Evolutionary conservation across 92 coral and sea anemone species (phyloP).

Genomic region (Epizoanthus scotinus): DNA sequence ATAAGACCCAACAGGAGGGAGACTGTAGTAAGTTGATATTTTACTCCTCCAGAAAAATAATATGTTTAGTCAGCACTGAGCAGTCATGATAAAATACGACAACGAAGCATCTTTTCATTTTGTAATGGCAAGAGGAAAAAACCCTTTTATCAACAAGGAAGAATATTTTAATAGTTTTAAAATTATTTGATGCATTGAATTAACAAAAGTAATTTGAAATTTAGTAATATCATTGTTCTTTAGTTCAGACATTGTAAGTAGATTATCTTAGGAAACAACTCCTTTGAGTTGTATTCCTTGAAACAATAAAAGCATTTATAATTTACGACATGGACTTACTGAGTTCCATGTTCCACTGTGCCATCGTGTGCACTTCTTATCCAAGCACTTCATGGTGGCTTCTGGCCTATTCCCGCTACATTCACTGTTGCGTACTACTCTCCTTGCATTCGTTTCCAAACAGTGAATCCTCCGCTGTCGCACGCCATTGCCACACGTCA

Average conservation of each 20-base stretch:
- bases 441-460: conserved; percentile 18
- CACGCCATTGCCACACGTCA: conserved; percentile 33
- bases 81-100: no score
- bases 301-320: no score
- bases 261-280: no score
- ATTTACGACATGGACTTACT: not conserved
- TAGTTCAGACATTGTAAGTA: no score
- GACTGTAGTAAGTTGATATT: no score
- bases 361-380: conserved; percentile 25
- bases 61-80: no score
- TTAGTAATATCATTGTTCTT: no score
- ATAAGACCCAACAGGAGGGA: no score
- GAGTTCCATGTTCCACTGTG: conserved; percentile 11
- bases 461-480: conserved; percentile 27
- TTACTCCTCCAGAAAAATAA: no score
- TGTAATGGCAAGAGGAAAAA: not conserved
- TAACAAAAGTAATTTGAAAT: no score
- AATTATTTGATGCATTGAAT: no score
- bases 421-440: not conserved
- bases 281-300: no score
- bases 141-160: not conserved
- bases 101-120: not conserved
- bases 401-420: conserved; percentile 21
- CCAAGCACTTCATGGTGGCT: conserved; percentile 16
- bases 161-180: not conserved